Conservation (phyloP, 64 coral and sea anemone species). For the Montipora sp. region DNA sequence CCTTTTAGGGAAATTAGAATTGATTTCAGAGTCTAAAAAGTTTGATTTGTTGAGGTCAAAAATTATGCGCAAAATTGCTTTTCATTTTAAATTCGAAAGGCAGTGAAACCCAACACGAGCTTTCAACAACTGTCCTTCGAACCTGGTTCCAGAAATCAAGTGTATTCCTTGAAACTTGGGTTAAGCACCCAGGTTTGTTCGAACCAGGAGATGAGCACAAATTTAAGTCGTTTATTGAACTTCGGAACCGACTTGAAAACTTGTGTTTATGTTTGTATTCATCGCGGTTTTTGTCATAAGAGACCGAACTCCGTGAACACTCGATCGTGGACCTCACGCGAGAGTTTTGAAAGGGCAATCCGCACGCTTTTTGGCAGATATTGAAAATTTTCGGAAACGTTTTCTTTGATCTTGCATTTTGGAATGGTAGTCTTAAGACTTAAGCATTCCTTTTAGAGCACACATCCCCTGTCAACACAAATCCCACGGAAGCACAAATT, state of each 20-base stretch:
- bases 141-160: neutral
- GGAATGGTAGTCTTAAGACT: neutral
- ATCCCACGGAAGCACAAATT: too few relatives aligned
- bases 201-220: neutral
- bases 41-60: neutral
- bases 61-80: neutral
- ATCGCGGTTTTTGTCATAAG: slow-evolving; percentile 2
- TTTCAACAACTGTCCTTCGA: neutral
- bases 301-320: neutral
- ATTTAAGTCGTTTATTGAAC: neutral
- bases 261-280: slow-evolving; percentile 43
- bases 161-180: neutral
- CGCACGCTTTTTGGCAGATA: neutral
- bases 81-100: neutral
- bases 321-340: slow-evolving; percentile 9
- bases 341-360: neutral
- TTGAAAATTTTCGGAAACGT: neutral
- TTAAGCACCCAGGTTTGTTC: neutral
- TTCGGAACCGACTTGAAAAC: neutral
- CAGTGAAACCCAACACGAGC: neutral
- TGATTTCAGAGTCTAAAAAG: neutral
- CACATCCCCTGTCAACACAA: too few relatives aligned
- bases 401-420: neutral
- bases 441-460: neutral
- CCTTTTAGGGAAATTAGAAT: neutral